A percentile compares a stretch with the other conserved stretches of the same genome.
Conservation (phyloP, 1,140 invertebrate species). For the Ylistrum balloti region DNA sequence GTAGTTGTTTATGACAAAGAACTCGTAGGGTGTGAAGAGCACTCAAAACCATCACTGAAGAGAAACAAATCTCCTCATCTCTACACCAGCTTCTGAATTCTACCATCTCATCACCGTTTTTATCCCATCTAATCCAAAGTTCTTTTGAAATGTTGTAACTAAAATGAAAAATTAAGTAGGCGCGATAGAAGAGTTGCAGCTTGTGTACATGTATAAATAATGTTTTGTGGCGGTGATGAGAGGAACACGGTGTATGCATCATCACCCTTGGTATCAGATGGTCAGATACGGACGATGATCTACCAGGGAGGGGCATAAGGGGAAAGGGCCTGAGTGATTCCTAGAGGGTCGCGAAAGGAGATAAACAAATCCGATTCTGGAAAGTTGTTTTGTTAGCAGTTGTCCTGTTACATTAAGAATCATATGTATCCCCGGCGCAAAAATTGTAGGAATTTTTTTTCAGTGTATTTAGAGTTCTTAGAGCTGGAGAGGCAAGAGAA, state of each 20-base stretch:
- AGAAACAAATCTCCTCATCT: background rate
- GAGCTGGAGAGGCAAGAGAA: no score
- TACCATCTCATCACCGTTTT: background rate
- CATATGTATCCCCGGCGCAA: no score
- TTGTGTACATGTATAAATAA: conserved; percentile 30
- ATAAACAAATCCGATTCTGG: no score
- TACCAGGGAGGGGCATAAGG: background rate
- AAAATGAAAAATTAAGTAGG: conserved; percentile 36
- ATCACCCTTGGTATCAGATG: conserved; percentile 19
- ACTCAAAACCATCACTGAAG: background rate
- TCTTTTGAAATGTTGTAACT: conserved; percentile 34
- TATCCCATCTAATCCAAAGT: background rate
- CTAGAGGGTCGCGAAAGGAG: background rate
- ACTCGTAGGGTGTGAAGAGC: background rate
- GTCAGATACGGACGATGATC: background rate
- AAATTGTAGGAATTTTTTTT: no score
- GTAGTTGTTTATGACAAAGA: background rate
- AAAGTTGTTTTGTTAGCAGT: no score
- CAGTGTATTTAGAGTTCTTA: no score
- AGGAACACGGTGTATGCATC: conserved; percentile 3
- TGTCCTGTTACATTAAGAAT: no score
- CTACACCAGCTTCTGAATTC: background rate
- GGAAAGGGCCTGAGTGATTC: background rate
- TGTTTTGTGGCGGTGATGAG: conserved; percentile 5
- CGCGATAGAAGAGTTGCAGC: conserved; percentile 37